A percentile compares a stretch with the other conserved stretches of the same genome.
These are phyloP conservation scores for Hylia prasina DNA, from an alignment of 2,113 vertebrate species.

Conservation along the genomic window DNA sequence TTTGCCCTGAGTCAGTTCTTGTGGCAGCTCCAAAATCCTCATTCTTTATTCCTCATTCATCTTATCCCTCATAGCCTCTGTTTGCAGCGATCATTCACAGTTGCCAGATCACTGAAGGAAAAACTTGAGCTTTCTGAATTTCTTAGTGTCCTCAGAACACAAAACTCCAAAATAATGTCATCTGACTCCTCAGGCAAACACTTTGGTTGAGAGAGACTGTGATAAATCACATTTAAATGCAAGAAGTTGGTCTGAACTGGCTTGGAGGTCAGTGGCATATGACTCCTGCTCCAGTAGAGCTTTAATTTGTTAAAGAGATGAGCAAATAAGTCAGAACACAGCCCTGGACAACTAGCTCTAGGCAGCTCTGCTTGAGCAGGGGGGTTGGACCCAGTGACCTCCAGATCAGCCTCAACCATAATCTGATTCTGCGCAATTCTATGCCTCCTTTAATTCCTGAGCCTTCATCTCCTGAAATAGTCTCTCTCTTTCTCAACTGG, in stretches of 20 bases:
- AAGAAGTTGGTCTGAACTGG: not conserved
- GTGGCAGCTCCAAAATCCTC: not conserved
- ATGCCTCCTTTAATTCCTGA: not conserved
- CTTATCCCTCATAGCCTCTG: not conserved
- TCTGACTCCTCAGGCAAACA: not conserved
- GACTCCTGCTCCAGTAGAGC: not conserved
- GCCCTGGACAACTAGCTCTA: not conserved
- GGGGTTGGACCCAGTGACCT: not conserved
- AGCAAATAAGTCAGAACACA: rapidly evolving
- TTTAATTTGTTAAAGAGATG: not conserved
- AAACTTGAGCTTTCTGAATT: not conserved
- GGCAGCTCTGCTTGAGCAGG: not conserved
- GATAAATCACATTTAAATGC: not conserved
- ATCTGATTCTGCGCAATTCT: not conserved
- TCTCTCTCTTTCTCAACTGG: not conserved
- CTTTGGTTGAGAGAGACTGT: not conserved
- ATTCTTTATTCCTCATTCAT: not conserved
- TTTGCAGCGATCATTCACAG: not conserved
- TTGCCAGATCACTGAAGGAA: not conserved
- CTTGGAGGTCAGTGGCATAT: not conserved
- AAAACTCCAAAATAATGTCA: not conserved
- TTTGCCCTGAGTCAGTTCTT: not conserved
- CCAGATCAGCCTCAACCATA: not conserved
- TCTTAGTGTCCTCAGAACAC: not conserved
- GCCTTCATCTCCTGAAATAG: not conserved